Conservation (phyloP, 1,140 invertebrate species). For the Acromyrmex charruanus region DNA sequence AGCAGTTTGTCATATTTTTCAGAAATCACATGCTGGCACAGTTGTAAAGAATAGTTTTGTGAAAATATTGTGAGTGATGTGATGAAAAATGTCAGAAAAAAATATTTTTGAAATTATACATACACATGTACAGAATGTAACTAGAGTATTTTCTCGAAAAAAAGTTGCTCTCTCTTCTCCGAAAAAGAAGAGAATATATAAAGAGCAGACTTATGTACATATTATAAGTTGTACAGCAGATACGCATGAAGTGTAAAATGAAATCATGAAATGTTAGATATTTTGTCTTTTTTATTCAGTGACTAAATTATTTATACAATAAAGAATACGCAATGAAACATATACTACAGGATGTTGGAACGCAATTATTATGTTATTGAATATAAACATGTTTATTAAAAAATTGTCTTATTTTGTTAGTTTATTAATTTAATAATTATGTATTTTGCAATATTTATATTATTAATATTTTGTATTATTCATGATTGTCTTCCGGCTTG, state of each 20-base stretch:
- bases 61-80: not conserved
- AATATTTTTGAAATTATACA: constrained; percentile 58
- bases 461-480: not conserved
- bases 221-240: constrained; percentile 73
- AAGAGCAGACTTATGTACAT: constrained; percentile 59
- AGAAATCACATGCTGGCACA: not conserved
- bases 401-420: constrained; percentile 24
- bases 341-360: not conserved
- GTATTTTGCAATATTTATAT: constrained; percentile 2
- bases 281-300: constrained; percentile 63
- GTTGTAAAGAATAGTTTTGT: constrained; percentile 11
- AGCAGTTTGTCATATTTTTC: constrained; percentile 44
- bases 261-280: constrained; percentile 40
- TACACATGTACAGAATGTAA: constrained; percentile 50
- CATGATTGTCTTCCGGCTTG: constrained; percentile 21
- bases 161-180: not conserved
- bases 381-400: constrained; percentile 20
- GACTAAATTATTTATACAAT: constrained; percentile 60
- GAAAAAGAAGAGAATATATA: constrained; percentile 25
- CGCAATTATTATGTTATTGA: not conserved
- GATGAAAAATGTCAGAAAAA: not conserved
- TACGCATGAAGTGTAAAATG: constrained; percentile 24
- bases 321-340: constrained; percentile 6
- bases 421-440: constrained; percentile 47
- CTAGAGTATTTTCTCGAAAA: constrained; percentile 19